Percentiles rank a stretch among this genome's conserved stretches.
phyloP scores from a whole-genome alignment of 2,113 vertebrate genomes.

The Stomatorhinus ivindoensis region DNA sequence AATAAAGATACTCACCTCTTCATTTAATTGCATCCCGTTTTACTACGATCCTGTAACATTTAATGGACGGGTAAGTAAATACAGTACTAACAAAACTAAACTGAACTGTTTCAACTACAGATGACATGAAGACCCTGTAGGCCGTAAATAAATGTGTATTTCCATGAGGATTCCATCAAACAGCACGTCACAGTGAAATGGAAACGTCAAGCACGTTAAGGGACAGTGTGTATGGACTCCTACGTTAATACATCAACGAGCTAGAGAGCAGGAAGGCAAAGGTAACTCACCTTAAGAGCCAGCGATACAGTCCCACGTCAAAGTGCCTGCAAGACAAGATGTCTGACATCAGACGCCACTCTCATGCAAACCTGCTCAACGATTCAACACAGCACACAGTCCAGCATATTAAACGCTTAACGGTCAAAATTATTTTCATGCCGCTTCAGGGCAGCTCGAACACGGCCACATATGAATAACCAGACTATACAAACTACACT shows the following conservation, averaged over 20 bases:
- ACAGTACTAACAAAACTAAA: neutral
- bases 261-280: constrained; percentile 1
- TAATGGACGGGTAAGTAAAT: neutral
- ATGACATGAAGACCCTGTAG: neutral
- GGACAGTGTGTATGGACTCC: neutral
- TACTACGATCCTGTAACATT: neutral
- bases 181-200: neutral
- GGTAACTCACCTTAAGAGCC: constrained; percentile 65
- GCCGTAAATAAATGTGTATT: neutral
- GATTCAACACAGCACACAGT: neutral
- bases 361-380: neutral
- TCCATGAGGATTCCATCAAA: neutral
- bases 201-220: neutral
- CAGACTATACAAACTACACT: neutral
- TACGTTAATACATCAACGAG: neutral
- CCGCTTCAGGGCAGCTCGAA: neutral
- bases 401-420: neutral
- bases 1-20: neutral
- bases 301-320: constrained; percentile 67
- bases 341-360: constrained; percentile 29
- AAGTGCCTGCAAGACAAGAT: constrained; percentile 54
- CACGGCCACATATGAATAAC: neutral
- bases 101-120: neutral
- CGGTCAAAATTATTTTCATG: neutral
- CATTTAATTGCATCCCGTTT: neutral